Conservation (phyloP, 2,113 vertebrate genomes). For the Nettapus auritus region DNA sequence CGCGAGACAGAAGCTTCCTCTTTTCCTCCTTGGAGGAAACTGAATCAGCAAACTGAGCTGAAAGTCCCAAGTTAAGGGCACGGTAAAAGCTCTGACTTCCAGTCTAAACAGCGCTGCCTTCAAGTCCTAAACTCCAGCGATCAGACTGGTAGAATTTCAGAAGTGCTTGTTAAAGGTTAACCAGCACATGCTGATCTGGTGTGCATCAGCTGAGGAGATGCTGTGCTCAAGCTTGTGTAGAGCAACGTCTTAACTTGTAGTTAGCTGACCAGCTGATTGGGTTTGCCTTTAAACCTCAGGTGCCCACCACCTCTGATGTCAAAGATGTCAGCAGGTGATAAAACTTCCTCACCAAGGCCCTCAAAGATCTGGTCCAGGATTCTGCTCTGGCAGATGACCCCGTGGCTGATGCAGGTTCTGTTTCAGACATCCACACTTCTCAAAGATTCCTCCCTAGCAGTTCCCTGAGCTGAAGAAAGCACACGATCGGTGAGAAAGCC, state of each 20-base stretch:
- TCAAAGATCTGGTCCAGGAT: not conserved
- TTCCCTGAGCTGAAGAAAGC: not conserved
- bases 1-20: slow-evolving; percentile 21
- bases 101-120: not conserved
- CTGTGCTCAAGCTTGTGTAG: not conserved
- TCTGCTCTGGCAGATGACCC: not conserved
- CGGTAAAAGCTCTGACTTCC: not conserved
- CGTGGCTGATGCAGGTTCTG: not conserved
- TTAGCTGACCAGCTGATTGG: not conserved
- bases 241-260: rapidly evolving
- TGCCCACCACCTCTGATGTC: not conserved
- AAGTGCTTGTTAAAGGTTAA: not conserved
- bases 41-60: not conserved
- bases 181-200: not conserved
- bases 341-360: not conserved
- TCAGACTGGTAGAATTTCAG: not conserved
- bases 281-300: not conserved
- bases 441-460: not conserved
- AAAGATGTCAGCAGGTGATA: not conserved
- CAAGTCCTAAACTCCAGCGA: not conserved
- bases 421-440: not conserved
- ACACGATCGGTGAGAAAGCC: not conserved
- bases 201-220: not conserved
- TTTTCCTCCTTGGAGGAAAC: slow-evolving; percentile 27
- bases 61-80: not conserved